Evolutionary conservation across 2,113 vertebrate species (phyloP).

Genomic region (Tinamus guttatus): DNA sequence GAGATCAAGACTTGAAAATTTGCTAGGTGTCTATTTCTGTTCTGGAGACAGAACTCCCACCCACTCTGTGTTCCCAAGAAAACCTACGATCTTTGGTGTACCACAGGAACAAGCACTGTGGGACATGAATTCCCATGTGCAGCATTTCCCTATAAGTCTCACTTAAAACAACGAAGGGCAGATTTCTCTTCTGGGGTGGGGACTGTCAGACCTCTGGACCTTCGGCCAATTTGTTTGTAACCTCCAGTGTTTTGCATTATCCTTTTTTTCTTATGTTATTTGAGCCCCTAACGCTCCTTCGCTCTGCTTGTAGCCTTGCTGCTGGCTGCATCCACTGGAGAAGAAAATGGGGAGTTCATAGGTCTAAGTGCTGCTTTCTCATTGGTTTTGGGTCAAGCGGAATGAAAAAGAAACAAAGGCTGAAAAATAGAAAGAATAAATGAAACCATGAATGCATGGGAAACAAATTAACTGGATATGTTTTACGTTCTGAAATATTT

Average conservation of each 20-base stretch:
- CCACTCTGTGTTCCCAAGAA: not conserved
- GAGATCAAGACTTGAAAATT: not conserved
- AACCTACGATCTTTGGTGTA: not conserved
- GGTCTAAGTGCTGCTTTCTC: constrained; percentile 40
- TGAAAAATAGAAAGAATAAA: constrained; percentile 53
- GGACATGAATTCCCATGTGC: not conserved
- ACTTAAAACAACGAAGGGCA: not conserved
- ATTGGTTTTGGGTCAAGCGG: constrained; percentile 38
- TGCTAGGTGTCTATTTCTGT: not conserved
- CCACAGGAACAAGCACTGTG: not conserved
- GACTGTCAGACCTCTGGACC: not conserved
- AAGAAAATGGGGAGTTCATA: constrained; percentile 41
- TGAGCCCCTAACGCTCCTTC: not conserved
- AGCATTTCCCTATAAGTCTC: not conserved
- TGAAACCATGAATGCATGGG: constrained; percentile 59
- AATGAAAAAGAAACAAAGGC: constrained; percentile 47
- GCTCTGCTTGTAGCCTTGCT: not conserved
- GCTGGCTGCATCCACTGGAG: not conserved
- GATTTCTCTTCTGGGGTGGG: constrained; percentile 2
- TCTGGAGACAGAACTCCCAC: not conserved
- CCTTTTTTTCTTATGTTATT: not conserved
- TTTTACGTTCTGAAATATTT: constrained; percentile 60
- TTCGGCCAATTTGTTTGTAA: not conserved
- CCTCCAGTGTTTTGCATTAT: not conserved
- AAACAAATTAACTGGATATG: constrained; percentile 71